Evolutionary conservation across 2,888 invertebrate species (phyloP), one percentile per base, ranked within the genome.

Genomic region (Chrysolina americana): DNA sequence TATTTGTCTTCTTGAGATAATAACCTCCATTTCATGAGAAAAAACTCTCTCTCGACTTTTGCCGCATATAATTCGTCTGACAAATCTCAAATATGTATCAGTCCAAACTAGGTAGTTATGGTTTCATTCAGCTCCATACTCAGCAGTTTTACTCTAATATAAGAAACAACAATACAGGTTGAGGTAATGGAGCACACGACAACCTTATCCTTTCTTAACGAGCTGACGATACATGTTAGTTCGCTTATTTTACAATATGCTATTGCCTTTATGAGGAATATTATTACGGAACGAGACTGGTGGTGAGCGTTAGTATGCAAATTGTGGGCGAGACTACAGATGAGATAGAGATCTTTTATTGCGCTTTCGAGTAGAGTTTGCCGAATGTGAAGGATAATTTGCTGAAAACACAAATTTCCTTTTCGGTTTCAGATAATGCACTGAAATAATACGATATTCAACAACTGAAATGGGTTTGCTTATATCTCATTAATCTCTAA

Each of bases 191-290:
- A 10, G 15, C 36, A 53, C 11, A 53, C 53, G 21, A 53, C 53
- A 53, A 53, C 53, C 9, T 53, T 15, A 53, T 53, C 53, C 21
- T 23, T 23, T 21, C 53, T 53, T 53, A 53, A 53, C 53, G 53
- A 53, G 21, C 13, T 21, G 6, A 53, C 21, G 13, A 53, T 53
- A 53, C 21, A n/a, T n/a, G n/a, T n/a, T n/a, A n/a, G n/a, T n/a
- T 19, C 21, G 53, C n/a, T n/a, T 53, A 21, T 21, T 21, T 17
- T 21, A 53, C n/a, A n/a, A n/a, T 15, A 53, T 53, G 21, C 21
- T 53, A 15, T 21, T 21, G 21, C 19, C 21, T 53, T 53, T 4
- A 53, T 13, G 53, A 11, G 21, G 53, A 21, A 53, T 53, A 53
- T 1, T 53, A 53, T 23, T 10, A 13, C 0, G 21, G 13, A 11